phyloP scores from a whole-genome alignment of 1,140 invertebrate species.

The Pseudomyrmex dendroicus region DNA sequence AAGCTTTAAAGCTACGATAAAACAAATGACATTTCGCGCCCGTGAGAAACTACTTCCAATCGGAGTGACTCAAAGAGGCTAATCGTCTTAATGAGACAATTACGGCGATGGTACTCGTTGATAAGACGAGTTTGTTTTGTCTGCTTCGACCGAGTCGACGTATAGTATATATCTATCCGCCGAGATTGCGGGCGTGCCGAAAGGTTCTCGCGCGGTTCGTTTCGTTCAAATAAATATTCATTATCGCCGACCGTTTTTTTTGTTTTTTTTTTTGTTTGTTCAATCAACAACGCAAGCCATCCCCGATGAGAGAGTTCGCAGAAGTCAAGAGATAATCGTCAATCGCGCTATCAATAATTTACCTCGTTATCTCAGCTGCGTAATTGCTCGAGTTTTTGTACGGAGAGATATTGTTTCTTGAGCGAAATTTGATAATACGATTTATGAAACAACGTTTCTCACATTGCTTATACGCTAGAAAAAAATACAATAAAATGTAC shows the following conservation, averaged over 20 bases:
- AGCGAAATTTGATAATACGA: neutral
- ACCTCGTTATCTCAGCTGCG: neutral
- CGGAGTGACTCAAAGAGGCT: slow-evolving; percentile 46
- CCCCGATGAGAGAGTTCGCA: slow-evolving; percentile 35
- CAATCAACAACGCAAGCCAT: neutral
- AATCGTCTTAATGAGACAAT: slow-evolving; percentile 78
- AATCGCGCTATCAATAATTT: neutral
- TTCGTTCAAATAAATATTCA: slow-evolving; percentile 58
- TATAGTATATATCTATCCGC: slow-evolving; percentile 11
- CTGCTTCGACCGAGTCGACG: slow-evolving; percentile 57
- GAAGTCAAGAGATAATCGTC: slow-evolving; percentile 44
- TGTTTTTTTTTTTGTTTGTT: slow-evolving; percentile 20
- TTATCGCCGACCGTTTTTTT: neutral
- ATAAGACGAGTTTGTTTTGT: slow-evolving; percentile 77
- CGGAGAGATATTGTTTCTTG: neutral
- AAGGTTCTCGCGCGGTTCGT: slow-evolving; percentile 54
- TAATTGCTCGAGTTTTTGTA: too few species aligned
- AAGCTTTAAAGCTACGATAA: neutral
- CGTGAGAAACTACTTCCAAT: slow-evolving; percentile 13
- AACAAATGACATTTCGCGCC: slow-evolving; percentile 12
- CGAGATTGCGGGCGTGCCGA: slow-evolving; percentile 65
- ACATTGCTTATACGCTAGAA: neutral
- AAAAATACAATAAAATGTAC: neutral
- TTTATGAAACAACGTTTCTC: too few species aligned
- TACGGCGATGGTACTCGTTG: slow-evolving; percentile 74